Percentiles rank a stretch among this genome's conserved stretches.
These are phyloP conservation scores for Pemphredon lugubris DNA, from an alignment of 2,888 invertebrate genomes.

Conservation along the genomic window DNA sequence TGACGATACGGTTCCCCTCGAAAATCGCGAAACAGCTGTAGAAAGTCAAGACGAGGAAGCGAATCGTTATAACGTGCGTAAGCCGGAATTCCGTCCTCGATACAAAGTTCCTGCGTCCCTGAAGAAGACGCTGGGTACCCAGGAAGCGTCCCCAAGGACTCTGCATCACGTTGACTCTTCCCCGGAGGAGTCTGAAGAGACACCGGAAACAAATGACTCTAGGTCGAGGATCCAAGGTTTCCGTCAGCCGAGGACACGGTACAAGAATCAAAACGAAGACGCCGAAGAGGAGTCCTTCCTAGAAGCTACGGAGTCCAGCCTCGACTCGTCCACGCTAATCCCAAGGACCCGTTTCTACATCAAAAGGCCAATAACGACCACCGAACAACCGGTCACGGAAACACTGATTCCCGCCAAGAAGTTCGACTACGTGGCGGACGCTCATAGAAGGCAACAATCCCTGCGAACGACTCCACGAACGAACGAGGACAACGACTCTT, in stretches of 20 bases:
- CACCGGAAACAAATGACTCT: constrained; percentile 36
- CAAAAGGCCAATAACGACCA: constrained; percentile 41
- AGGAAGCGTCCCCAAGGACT: background rate
- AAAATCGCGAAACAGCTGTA: too few species aligned
- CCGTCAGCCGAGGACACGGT: constrained; percentile 63
- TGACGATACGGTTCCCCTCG: too few species aligned
- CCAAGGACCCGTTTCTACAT: constrained; percentile 64
- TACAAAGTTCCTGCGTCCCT: constrained; percentile 58
- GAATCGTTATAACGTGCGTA: constrained; percentile 37
- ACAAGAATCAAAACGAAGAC: constrained; percentile 19
- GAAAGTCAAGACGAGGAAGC: constrained; percentile 13
- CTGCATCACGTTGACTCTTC: constrained; percentile 53
- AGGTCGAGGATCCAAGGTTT: constrained; percentile 36
- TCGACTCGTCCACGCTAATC: constrained; percentile 41
- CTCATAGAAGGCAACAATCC: constrained; percentile 74
- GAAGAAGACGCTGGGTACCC: constrained; percentile 18
- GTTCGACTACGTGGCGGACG: constrained; percentile 77
- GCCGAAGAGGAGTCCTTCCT: background rate
- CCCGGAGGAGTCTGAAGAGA: constrained; percentile 57
- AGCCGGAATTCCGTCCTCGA: constrained; percentile 50
- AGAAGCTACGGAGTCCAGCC: constrained; percentile 24
- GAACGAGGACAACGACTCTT: constrained; percentile 20
- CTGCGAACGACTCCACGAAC: constrained; percentile 64
- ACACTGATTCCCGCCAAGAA: constrained; percentile 77
- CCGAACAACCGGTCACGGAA: constrained; percentile 71